Evolutionary conservation across 2,113 vertebrate species (phyloP).

Genomic region (Albula goreensis): DNA sequence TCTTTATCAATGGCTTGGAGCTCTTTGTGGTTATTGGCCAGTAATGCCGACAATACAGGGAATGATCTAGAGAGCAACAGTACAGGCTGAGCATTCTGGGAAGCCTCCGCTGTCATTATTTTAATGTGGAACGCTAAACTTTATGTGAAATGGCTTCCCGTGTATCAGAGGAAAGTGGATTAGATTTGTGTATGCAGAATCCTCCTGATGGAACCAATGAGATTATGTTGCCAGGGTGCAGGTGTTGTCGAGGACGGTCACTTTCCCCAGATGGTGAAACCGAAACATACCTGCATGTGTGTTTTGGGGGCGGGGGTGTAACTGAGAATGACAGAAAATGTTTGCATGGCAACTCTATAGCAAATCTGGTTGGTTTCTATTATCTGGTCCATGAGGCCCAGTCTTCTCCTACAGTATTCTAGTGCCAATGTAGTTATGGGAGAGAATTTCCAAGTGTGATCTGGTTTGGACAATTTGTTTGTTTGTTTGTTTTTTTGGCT

Average conservation of each 20-base stretch:
- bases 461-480: not conserved
- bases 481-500: not conserved
- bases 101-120: not conserved
- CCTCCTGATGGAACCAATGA: slow-evolving; percentile 22
- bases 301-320: not conserved
- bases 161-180: not conserved
- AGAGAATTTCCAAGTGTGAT: not conserved
- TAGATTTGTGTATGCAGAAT: slow-evolving; percentile 15
- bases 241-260: slow-evolving; percentile 3
- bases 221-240: slow-evolving; percentile 14
- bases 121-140: not conserved
- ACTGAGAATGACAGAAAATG: not conserved
- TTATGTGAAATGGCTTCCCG: not conserved
- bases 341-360: slow-evolving; percentile 7
- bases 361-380: not conserved
- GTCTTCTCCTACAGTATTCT: not conserved
- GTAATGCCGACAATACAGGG: not conserved
- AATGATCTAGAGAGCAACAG: not conserved
- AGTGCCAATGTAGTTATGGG: too few species aligned
- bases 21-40: not conserved
- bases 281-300: not conserved
- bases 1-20: not conserved
- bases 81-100: not conserved
- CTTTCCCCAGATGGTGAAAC: slow-evolving; percentile 1
- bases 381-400: not conserved